Evolutionary conservation across 2,113 vertebrate species (phyloP).

Genomic region (Oryzias javanicus): DNA sequence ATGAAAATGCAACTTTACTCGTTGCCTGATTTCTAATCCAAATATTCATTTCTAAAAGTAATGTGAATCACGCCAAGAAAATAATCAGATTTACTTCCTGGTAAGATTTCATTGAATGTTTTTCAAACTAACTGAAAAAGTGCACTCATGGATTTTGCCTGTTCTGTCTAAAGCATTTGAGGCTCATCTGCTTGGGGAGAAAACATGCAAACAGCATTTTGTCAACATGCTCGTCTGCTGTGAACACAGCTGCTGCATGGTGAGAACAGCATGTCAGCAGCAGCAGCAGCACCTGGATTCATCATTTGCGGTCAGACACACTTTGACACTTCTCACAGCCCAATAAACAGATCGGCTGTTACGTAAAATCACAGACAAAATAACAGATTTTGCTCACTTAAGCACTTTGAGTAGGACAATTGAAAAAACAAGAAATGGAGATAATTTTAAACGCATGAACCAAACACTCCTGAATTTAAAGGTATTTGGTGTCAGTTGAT

Average conservation of each 20-base stretch:
- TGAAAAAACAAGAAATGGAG: too few relatives aligned
- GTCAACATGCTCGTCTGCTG: neutral
- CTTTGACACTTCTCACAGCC: slow-evolving; percentile 27
- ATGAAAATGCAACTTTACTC: slow-evolving; percentile 1
- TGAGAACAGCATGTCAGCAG: slow-evolving; percentile 7
- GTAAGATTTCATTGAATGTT: neutral
- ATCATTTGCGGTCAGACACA: slow-evolving; percentile 9
- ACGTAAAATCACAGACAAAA: neutral
- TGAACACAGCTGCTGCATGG: slow-evolving; percentile 2
- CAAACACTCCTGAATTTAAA: too few relatives aligned
- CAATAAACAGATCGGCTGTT: slow-evolving; percentile 30
- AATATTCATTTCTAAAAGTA: slow-evolving; percentile 27
- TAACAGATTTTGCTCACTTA: too few relatives aligned
- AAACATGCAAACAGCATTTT: slow-evolving; percentile 5
- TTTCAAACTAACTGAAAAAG: neutral
- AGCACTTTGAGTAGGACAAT: too few relatives aligned
- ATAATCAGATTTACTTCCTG: neutral
- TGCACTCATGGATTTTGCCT: neutral
- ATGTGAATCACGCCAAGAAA: slow-evolving; percentile 4
- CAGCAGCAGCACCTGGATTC: slow-evolving; percentile 44
- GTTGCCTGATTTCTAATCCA: slow-evolving; percentile 14
- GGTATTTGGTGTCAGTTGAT: too few relatives aligned
- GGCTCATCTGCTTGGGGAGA: neutral
- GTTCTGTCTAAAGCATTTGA: slow-evolving; percentile 3
- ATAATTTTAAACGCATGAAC: too few relatives aligned